Evolutionary conservation across 2,113 vertebrate genomes (phyloP).

Genomic region (Colius striatus): DNA sequence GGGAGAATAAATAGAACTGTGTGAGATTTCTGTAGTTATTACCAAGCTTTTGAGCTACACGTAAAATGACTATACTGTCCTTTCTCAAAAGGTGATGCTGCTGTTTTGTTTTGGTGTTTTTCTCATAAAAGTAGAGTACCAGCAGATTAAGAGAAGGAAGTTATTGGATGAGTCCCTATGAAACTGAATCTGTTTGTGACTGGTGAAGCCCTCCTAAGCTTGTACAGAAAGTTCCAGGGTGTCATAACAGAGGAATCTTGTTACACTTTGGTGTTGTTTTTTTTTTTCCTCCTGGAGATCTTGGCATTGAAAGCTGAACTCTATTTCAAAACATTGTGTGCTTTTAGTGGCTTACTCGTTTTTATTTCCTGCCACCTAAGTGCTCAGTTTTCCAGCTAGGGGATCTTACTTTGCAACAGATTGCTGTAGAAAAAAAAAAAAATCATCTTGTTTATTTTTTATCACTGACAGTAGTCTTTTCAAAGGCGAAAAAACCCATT

Average conservation of each 20-base stretch:
- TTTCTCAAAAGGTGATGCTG: background rate
- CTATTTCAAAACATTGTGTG: background rate
- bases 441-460: background rate
- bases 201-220: background rate
- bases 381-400: background rate
- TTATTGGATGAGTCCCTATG: background rate
- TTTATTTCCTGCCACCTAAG: slow-evolving; percentile 5
- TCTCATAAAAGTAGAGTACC: background rate
- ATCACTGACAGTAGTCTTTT: background rate
- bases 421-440: background rate
- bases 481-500: background rate
- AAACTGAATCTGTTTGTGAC: slow-evolving; percentile 1
- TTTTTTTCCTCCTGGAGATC: background rate
- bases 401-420: background rate
- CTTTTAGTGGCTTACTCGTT: background rate
- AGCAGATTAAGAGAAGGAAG: background rate
- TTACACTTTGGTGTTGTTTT: background rate
- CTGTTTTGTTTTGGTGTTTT: background rate
- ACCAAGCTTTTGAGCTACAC: background rate
- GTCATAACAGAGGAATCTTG: slow-evolving; percentile 3
- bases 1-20: background rate
- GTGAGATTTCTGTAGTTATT: background rate
- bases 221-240: slow-evolving; percentile 24
- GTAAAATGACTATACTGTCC: background rate
- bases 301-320: background rate